Evolutionary conservation across 30 jellyfish, hydroid and myxozoan genomes (phyloP).

Genomic region (Cassiopea andromeda): DNA sequence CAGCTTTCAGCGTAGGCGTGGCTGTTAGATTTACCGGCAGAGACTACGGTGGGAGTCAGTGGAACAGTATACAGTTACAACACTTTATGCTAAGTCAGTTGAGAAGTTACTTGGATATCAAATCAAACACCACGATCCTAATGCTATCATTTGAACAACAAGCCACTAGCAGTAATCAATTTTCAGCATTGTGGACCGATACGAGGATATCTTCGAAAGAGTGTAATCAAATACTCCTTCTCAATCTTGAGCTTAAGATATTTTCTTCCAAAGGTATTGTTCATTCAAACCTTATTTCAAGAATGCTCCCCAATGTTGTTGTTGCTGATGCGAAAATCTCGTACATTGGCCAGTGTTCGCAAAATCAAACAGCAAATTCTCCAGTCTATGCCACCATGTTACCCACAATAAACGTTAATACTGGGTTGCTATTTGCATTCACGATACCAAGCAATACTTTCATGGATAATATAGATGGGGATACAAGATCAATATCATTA

Average conservation of each 20-base stretch:
- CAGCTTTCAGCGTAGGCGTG: conserved; percentile 17
- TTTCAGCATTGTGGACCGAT: conserved; percentile 56
- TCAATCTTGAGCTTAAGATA: conserved; percentile 29
- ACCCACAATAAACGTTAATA: conserved; percentile 53
- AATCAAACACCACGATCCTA: conserved; percentile 54
- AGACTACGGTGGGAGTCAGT: conserved; percentile 44
- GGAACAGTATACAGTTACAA: conserved; percentile 54
- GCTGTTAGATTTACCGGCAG: conserved; percentile 53
- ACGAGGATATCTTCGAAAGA: conserved; percentile 52
- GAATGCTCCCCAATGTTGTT: conserved; percentile 47
- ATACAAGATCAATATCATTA: conserved; percentile 64
- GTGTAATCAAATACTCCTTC: conserved; percentile 44
- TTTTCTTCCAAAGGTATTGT: conserved; percentile 32
- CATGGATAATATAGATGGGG: conserved; percentile 76
- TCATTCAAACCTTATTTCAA: conserved; percentile 38
- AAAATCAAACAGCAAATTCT: conserved; percentile 13
- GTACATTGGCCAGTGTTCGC: conserved; percentile 40
- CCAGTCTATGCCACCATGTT: conserved; percentile 21
- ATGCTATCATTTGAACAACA: conserved; percentile 54
- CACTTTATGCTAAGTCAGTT: conserved; percentile 30
- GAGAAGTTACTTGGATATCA: conserved; percentile 2
- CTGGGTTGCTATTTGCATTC: conserved; percentile 62
- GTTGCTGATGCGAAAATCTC: conserved; percentile 39
- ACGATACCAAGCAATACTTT: conserved; percentile 77
- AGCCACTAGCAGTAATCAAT: conserved; percentile 27